Conservation (phyloP, 2,797 vertebrate genomes). For the Enteromius paludinosus region DNA sequence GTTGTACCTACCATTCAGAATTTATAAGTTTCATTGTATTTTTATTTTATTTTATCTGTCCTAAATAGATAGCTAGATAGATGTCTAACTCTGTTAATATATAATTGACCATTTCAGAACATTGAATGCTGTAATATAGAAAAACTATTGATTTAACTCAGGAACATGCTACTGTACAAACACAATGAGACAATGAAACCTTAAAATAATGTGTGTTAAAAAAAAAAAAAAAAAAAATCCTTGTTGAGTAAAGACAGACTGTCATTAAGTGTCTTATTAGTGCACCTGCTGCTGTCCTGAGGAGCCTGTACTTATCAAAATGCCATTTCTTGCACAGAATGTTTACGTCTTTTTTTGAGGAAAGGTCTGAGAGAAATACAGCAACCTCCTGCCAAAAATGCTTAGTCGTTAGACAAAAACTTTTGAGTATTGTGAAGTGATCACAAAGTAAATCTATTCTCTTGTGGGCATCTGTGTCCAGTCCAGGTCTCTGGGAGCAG, state of each 20-base stretch:
- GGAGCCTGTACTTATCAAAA: constrained; percentile 44
- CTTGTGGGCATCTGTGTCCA: neutral
- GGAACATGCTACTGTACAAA: neutral
- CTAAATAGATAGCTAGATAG: neutral
- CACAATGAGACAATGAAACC: neutral
- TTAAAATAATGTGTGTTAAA: neutral
- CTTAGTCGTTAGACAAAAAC: constrained; percentile 8
- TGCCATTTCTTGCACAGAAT: constrained; percentile 32
- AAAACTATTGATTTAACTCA: neutral
- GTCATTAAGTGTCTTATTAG: constrained; percentile 51
- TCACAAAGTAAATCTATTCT: constrained; percentile 14
- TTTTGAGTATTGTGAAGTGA: constrained; percentile 14
- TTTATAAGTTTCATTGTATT: neutral
- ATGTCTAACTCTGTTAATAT: neutral
- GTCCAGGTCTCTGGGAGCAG: constrained; percentile 34
- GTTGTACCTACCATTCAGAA: neutral
- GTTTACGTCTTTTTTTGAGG: constrained; percentile 20
- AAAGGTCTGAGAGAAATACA: constrained; percentile 24
- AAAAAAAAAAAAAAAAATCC: neutral
- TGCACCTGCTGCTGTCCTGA: constrained; percentile 48
- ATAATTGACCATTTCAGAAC: neutral
- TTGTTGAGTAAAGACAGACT: constrained; percentile 8
- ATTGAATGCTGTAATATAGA: neutral
- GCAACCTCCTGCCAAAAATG: neutral
- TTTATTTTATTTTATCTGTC: neutral